Evolutionary conservation across 92 coral and sea anemone genomes (phyloP).

Genomic region (Pocillopora grandis): DNA sequence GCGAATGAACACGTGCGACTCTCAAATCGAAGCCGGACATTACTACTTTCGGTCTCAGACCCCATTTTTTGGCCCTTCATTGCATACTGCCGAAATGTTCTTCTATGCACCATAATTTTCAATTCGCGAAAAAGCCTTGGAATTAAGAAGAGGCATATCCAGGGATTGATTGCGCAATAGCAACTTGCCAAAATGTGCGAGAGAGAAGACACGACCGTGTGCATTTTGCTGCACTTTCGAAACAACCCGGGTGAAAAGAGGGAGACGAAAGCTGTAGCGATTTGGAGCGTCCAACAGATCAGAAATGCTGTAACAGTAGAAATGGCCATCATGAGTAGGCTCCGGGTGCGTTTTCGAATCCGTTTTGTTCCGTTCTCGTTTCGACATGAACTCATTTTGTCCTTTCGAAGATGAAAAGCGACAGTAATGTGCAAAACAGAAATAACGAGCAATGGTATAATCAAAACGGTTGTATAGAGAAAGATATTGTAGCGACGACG

Average conservation of each 20-base stretch:
- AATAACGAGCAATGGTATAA: slow-evolving; percentile 2
- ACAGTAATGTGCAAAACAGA: slow-evolving; percentile 6
- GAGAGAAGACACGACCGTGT: not conserved
- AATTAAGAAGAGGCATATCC: slow-evolving; percentile 12
- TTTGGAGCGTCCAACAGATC: slow-evolving; percentile 7
- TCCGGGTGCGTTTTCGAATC: not conserved
- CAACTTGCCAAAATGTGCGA: not conserved
- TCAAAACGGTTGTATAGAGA: not conserved
- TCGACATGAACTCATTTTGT: slow-evolving; percentile 18
- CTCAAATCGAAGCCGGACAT: too few relatives aligned
- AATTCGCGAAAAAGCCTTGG: too few relatives aligned
- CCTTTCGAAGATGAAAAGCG: not conserved
- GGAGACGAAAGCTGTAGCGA: not conserved
- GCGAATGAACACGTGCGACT: too few relatives aligned
- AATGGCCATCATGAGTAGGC: not conserved
- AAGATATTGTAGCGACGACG: not conserved
- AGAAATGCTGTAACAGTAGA: slow-evolving; percentile 13
- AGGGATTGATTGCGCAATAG: slow-evolving; percentile 19
- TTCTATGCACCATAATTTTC: too few relatives aligned
- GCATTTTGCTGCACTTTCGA: slow-evolving; percentile 3
- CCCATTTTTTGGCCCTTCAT: too few relatives aligned
- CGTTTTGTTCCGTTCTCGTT: not conserved
- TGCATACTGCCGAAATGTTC: too few relatives aligned
- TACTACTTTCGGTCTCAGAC: too few relatives aligned
- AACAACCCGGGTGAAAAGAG: not conserved